phyloP scores from a whole-genome alignment of 2,797 vertebrate genomes.

The Danio jaintianensis region DNA sequence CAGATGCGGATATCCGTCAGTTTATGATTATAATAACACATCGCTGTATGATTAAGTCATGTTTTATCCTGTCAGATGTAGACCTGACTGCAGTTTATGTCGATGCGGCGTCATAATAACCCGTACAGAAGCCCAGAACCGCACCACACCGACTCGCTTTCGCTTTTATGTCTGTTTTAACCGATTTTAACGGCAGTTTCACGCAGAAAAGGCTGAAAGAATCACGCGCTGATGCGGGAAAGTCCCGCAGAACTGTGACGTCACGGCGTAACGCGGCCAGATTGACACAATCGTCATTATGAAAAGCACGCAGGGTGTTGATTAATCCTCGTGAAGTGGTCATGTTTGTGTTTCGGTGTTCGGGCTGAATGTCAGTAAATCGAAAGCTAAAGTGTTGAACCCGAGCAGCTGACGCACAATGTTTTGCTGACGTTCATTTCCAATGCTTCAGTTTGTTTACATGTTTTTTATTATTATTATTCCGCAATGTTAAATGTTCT shows the following conservation, averaged over 20 bases:
- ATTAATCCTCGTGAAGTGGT: background rate
- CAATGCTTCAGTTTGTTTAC: too few relatives aligned
- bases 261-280: slow-evolving; percentile 8
- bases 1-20: background rate
- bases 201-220: background rate
- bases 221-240: slow-evolving; percentile 38
- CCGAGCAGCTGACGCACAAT: background rate
- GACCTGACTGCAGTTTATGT: background rate
- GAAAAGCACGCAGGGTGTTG: background rate
- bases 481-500: too few relatives aligned
- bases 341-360: background rate
- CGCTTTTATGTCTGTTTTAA: background rate
- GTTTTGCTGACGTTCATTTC: too few relatives aligned
- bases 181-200: background rate
- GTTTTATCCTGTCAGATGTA: background rate
- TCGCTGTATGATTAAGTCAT: background rate
- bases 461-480: background rate
- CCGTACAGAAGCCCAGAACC: fast-evolving
- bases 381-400: background rate
- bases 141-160: background rate
- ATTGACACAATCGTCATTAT: background rate
- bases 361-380: background rate
- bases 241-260: slow-evolving; percentile 44
- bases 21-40: background rate
- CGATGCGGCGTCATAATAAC: background rate